Percentiles rank a stretch among this genome's conserved stretches.
Evolutionary conservation across 2,113 vertebrate genomes (phyloP).

Genomic region (Actenoides hombroni): DNA sequence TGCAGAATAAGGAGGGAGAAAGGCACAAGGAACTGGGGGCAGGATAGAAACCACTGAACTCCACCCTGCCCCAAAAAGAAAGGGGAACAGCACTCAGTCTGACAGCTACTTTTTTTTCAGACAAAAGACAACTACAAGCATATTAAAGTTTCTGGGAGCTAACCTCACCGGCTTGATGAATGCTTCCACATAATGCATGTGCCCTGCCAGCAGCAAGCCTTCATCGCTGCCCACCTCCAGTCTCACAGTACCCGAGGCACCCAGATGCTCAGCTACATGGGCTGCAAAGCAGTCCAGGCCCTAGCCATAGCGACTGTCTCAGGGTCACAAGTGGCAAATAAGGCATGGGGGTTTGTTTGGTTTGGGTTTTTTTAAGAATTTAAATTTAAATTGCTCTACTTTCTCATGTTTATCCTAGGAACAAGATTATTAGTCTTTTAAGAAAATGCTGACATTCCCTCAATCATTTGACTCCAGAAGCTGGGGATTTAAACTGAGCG

Average conservation of each 20-base stretch:
- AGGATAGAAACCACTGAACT: neutral
- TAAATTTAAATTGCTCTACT: neutral
- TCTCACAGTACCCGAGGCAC: neutral
- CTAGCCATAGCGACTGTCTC: neutral
- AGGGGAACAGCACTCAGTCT: neutral
- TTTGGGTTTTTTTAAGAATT: neutral
- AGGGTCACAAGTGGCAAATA: neutral
- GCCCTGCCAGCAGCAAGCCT: neutral
- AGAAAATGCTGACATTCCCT: neutral
- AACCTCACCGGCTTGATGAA: neutral
- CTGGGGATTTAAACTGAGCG: neutral
- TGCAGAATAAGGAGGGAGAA: neutral
- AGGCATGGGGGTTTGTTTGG: neutral
- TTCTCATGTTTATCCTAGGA: neutral
- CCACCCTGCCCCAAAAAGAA: neutral
- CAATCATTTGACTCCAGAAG: neutral
- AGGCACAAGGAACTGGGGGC: neutral
- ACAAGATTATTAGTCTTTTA: neutral
- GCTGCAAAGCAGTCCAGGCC: neutral
- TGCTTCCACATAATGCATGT: neutral
- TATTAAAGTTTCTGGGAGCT: neutral
- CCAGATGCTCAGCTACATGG: rapidly evolving
- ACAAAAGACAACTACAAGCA: neutral
- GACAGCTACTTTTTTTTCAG: neutral
- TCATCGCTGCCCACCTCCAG: rapidly evolving